Evolutionary conservation across 1,140 invertebrate genomes (phyloP).

Genomic region (Drosophila sechellia): DNA sequence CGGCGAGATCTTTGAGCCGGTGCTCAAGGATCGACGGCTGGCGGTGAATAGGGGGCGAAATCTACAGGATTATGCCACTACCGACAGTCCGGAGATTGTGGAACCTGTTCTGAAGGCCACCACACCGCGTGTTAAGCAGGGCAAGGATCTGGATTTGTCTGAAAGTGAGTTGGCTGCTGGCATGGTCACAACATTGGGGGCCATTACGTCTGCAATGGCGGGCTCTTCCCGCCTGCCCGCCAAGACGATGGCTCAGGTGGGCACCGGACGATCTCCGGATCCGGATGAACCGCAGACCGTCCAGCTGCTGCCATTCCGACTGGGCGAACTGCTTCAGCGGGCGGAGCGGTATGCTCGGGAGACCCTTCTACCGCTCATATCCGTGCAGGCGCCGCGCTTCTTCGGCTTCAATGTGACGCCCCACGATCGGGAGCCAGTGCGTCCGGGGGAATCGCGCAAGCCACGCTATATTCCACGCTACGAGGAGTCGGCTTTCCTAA

Average conservation of each 20-base stretch:
- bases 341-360: constrained; percentile 92
- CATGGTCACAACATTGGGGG: neutral
- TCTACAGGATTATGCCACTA: constrained; percentile 75
- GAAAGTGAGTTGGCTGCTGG: constrained; percentile 1
- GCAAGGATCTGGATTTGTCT: constrained; percentile 75
- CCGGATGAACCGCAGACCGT: constrained; percentile 87
- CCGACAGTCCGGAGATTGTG: constrained; percentile 86
- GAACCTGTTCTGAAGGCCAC: constrained; percentile 89
- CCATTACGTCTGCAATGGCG: neutral
- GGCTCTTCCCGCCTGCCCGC: constrained; percentile 2
- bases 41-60: constrained; percentile 64
- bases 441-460: constrained; percentile 55
- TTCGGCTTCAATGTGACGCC: constrained; percentile 85
- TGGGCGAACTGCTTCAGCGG: constrained; percentile 91
- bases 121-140: constrained; percentile 85
- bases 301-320: constrained; percentile 90
- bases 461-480: constrained; percentile 83
- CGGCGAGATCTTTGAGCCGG: constrained; percentile 84
- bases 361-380: constrained; percentile 90
- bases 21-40: constrained; percentile 68
- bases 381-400: constrained; percentile 90
- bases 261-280: constrained; percentile 17
- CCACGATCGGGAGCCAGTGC: constrained; percentile 35
- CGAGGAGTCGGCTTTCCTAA: constrained; percentile 68
- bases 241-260: constrained; percentile 62